Evolutionary conservation across 2,797 vertebrate genomes (phyloP).

Genomic region (Setipinna tenuifilis): DNA sequence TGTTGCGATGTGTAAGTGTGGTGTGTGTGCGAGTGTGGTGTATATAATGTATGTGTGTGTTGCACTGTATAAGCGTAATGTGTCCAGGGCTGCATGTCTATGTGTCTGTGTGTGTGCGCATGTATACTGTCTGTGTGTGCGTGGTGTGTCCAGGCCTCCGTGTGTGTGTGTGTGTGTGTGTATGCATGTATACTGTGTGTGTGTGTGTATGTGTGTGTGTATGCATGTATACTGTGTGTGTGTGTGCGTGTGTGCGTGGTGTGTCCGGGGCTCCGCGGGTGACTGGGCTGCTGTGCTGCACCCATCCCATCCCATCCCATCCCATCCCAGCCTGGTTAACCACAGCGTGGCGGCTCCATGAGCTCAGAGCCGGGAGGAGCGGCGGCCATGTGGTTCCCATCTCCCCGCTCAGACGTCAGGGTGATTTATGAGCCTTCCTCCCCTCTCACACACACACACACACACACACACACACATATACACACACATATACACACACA

Average conservation of each 20-base stretch:
- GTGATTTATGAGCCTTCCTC: conserved; percentile 79
- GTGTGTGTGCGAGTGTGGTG: too few relatives aligned
- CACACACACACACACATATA: conserved; percentile 66
- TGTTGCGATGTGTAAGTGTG: too few relatives aligned
- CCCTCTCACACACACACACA: conserved; percentile 65
- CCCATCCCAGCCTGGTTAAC: conserved; percentile 61
- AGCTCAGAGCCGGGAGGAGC: conserved; percentile 72
- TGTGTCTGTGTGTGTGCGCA: not conserved
- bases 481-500: conserved; percentile 65
- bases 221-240: too few relatives aligned
- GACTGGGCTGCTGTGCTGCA: conserved; percentile 25
- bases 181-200: not conserved
- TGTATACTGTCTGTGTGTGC: not conserved
- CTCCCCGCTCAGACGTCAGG: conserved; percentile 76
- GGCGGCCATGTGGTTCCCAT: conserved; percentile 79
- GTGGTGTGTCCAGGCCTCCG: not conserved
- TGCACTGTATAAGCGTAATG: too few relatives aligned
- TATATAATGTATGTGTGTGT: too few relatives aligned
- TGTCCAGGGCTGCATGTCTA: too few relatives aligned
- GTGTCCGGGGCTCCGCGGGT: conserved; percentile 31
- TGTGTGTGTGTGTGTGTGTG: not conserved
- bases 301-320: too few relatives aligned
- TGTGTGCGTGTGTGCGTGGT: too few relatives aligned
- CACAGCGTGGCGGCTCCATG: conserved; percentile 70
- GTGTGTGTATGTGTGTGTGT: not conserved